These are phyloP conservation scores for Monopis laevigella DNA, from an alignment of 2,888 invertebrate species.

Conservation along the genomic window DNA sequence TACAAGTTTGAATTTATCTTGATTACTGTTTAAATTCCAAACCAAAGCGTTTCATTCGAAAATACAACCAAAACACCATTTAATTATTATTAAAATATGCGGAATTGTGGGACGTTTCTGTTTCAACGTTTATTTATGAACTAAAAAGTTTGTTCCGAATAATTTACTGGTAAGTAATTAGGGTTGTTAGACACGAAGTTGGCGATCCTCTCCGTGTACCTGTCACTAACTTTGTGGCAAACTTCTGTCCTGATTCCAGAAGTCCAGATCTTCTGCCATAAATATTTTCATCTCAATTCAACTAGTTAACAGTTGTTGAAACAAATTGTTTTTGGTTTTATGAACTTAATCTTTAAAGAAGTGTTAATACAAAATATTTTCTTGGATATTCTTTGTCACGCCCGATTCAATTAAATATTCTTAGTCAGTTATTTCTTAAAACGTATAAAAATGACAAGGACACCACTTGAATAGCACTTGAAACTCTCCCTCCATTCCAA, in stretches of 20 bases:
- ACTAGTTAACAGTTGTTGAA: not conserved
- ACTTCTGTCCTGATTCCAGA: not conserved
- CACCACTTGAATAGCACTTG: too few species aligned
- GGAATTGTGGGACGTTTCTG: not conserved
- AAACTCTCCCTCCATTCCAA: too few species aligned
- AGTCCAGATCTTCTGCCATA: too few species aligned
- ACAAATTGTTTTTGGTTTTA: not conserved
- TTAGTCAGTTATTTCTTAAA: too few species aligned
- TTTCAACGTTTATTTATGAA: conserved; percentile 1
- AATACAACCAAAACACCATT: too few species aligned
- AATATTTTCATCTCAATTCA: not conserved
- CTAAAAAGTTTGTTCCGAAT: conserved; percentile 2
- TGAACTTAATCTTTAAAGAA: not conserved
- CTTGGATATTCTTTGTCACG: too few species aligned
- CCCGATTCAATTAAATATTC: too few species aligned
- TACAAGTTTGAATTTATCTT: too few species aligned
- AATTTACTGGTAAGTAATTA: conserved; percentile 5
- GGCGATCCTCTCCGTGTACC: not conserved
- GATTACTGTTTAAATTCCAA: too few species aligned
- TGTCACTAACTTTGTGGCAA: not conserved
- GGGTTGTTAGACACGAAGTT: not conserved
- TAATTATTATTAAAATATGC: conserved; percentile 10
- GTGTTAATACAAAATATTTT: too few species aligned
- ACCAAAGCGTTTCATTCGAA: too few species aligned
- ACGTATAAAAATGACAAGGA: too few species aligned